Percentiles rank a stretch among this genome's conserved stretches.
Evolutionary conservation across 2,797 vertebrate genomes (phyloP).

Genomic region (Nannoperca obscura): DNA sequence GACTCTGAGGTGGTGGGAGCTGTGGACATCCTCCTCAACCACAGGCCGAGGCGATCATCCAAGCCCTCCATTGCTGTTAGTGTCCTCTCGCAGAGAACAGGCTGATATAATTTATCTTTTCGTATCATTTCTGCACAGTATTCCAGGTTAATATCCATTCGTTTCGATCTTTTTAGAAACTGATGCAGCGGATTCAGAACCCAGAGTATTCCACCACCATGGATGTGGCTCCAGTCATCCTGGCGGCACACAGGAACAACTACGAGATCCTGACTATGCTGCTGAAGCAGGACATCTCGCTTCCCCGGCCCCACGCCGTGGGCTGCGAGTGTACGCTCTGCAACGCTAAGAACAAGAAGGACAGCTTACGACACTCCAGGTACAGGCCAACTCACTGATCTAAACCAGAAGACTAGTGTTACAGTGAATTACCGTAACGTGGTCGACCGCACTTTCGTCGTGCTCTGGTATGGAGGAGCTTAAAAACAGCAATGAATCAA

Average conservation of each 20-base stretch:
- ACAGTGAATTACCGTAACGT: slow-evolving; percentile 2
- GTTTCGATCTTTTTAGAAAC: slow-evolving; percentile 86
- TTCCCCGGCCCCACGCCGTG: slow-evolving; percentile 98
- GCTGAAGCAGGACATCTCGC: slow-evolving; percentile 96
- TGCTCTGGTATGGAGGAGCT: slow-evolving; percentile 36
- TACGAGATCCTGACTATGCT: slow-evolving; percentile 99
- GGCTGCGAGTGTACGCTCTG: slow-evolving; percentile 98
- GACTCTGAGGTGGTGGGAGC: slow-evolving; percentile 98
- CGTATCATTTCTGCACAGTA: neutral
- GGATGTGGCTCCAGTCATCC: slow-evolving; percentile 98
- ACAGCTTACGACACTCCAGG: slow-evolving; percentile 98
- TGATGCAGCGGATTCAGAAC: slow-evolving; percentile 98
- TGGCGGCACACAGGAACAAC: slow-evolving; percentile 98
- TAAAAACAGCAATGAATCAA: slow-evolving; percentile 37
- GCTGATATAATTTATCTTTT: neutral
- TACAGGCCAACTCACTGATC: slow-evolving; percentile 49
- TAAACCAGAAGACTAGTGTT: slow-evolving; percentile 2
- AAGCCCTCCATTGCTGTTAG: slow-evolving; percentile 97
- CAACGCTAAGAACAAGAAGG: slow-evolving; percentile 99
- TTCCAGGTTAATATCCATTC: neutral
- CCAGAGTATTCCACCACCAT: slow-evolving; percentile 99
- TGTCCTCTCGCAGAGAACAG: slow-evolving; percentile 49
- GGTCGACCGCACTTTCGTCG: neutral
- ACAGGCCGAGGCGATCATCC: slow-evolving; percentile 93
- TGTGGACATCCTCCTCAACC: slow-evolving; percentile 98